phyloP scores from a whole-genome alignment of 2,888 invertebrate species.

The Mantis religiosa region DNA sequence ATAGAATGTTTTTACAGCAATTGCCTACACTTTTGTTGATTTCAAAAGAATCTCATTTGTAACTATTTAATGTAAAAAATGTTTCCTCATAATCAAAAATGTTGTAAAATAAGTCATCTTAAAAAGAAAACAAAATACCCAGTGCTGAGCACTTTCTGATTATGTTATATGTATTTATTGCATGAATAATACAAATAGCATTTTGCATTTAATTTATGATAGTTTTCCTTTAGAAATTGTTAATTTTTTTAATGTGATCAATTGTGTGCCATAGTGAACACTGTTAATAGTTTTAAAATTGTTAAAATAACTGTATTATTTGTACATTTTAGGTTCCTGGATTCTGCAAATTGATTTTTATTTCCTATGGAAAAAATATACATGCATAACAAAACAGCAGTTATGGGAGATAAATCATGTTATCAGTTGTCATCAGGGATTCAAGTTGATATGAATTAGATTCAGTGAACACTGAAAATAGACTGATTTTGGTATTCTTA shows the following conservation, averaged over 20 bases:
- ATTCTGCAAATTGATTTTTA: background rate
- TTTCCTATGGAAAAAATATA: background rate
- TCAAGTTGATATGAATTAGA: slow-evolving; percentile 1
- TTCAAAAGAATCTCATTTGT: background rate
- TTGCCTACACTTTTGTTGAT: background rate
- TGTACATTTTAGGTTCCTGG: background rate
- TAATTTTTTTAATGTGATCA: background rate
- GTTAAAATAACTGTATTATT: background rate
- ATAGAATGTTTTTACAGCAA: too few relatives aligned
- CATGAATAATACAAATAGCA: background rate
- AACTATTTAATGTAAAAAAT: background rate
- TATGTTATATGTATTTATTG: background rate
- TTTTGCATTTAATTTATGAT: background rate
- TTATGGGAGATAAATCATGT: background rate
- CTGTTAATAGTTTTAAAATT: background rate
- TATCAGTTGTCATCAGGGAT: slow-evolving; percentile 12
- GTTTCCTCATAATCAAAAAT: background rate
- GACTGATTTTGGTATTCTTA: slow-evolving; percentile 18
- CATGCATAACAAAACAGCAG: background rate
- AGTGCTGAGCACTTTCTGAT: background rate
- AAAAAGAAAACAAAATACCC: background rate
- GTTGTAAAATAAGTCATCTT: background rate
- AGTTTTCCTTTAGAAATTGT: background rate
- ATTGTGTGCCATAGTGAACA: background rate
- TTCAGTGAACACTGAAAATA: slow-evolving; percentile 5